Evolutionary conservation across 2,113 vertebrate species (phyloP), one percentile per base, ranked within the genome.

Genomic region (Pseudorectes ferrugineus): DNA sequence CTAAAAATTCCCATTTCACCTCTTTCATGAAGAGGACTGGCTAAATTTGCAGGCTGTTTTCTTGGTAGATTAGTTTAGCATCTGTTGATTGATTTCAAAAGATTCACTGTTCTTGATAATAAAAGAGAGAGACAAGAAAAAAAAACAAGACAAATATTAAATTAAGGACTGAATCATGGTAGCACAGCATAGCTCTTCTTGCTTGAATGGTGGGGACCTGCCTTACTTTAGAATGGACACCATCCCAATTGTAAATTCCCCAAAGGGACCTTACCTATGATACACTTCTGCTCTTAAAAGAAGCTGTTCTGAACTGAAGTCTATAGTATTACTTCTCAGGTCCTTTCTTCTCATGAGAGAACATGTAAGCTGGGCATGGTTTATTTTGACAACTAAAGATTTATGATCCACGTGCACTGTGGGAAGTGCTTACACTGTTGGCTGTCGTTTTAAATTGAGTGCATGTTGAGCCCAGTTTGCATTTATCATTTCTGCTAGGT

Each of bases 401-500:
- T 94, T 93, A 75, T 55, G 62, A 68, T 65, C 43, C 49, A 61
- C 9, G 6, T 67, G 63, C 40, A 21, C 54, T 48, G 46, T 74
- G 35, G 74, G 63, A 94, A 77, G 24, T 4, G 4, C 22, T 96
- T 78, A 79, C 46, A 31, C 24, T 42, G 21, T 49, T 46, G 51
- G 51, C 36, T 85, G 57, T 68, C 81, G 49, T 93, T 93, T 94
- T 45, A 78, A 91, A 92, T 72, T 57, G 86, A 88, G 75, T 48
- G 36, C 25, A 6, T 26, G 75, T 48, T 68, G 48, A 91, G 12
- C 12, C 26, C 45, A 65, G 43, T 88, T 89, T 85, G 35, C 33
- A 38, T 93, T 94, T 80, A 73, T 95, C 29, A 51, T 92, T 88
- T 85, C 72, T 93, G 90, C 40, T 51, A 36, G 43, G 36, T 81